Evolutionary conservation across 2,888 invertebrate species (phyloP), one percentile per base, ranked within the genome.

Genomic region (Eristalinus sepulchralis): DNA sequence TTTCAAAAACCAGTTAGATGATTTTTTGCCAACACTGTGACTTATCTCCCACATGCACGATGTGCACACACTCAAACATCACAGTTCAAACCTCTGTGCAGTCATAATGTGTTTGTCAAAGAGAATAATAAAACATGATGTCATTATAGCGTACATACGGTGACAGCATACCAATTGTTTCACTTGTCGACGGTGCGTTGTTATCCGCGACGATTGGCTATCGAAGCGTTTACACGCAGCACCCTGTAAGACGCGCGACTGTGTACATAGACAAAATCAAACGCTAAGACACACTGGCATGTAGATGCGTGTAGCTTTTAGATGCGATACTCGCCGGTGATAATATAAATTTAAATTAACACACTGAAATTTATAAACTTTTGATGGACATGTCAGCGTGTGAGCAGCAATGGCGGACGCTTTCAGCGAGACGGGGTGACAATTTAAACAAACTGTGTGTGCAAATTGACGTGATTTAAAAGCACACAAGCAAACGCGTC

Each of bases 81-180:
- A 63, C 47, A 20, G 33, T 67, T 66, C 31, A 62, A 83, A 55
- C 64, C 73, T 60, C 67, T 71, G 22, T 67, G 60, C 33, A 27
- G 20, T 62, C 57, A 39, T 34, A 47, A 68, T 73, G 59, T 85
- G 77, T 73, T 82, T 82, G 73, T 73, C 82, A 63, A 82, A 82
- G 85, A 82, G 82, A 86, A 86, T 78, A 86, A 86, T 82, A 86
- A 86, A 86, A 75, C 85, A 86, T 86, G 82, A 86, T 82, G 85
- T 86, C 85, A 82, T 86, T 86, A 82, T 27, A 78, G 57, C 68
- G 68, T 22, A 63, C 72, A 64, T 17, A 82, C 85, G 67, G 62
- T n/a, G 53, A 57, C 59, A 62, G 85, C 77, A 86, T 86, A 85
- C 67, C 60, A 86, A 84, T 79, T 67, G 57, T 62, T 66, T 27